Percentiles rank a stretch among this genome's conserved stretches.
Evolutionary conservation across 2,113 vertebrate genomes (phyloP).

Genomic region (Grammomys dolichurus): DNA sequence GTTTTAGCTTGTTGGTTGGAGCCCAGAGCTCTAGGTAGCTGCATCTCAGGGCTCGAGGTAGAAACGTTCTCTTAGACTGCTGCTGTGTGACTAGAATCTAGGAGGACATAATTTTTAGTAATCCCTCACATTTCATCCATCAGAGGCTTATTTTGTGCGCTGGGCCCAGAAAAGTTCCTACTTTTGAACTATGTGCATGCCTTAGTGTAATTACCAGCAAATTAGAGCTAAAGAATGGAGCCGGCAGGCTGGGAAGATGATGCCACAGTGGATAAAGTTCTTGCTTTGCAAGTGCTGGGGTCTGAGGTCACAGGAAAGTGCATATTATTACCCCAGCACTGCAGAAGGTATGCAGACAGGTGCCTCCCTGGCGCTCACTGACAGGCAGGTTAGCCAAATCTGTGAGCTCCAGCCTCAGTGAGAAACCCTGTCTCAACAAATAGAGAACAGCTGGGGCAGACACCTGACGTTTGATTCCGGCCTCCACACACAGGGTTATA

Average conservation of each 20-base stretch:
- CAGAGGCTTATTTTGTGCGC: background rate
- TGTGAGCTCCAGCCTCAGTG: background rate
- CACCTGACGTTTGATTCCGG: background rate
- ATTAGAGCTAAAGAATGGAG: background rate
- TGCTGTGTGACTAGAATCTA: background rate
- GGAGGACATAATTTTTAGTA: background rate
- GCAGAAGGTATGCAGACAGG: background rate
- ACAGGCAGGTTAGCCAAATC: background rate
- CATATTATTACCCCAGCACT: background rate
- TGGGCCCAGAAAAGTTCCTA: slow-evolving; percentile 50
- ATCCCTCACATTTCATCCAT: background rate
- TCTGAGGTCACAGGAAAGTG: background rate
- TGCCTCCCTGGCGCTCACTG: too few species aligned
- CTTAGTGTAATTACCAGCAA: background rate
- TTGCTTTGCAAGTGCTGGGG: background rate
- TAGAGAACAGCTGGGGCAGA: background rate
- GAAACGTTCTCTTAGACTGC: background rate
- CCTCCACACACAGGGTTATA: background rate
- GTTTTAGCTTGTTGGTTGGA: background rate
- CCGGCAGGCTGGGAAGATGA: background rate
- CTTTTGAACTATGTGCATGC: slow-evolving; percentile 26
- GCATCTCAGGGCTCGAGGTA: background rate
- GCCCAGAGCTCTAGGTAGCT: background rate
- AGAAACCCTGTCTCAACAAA: background rate
- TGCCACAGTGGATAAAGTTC: too few species aligned